Evolutionary conservation across 2,888 invertebrate species (phyloP).

Genomic region (Tetanocera ferruginea): DNA sequence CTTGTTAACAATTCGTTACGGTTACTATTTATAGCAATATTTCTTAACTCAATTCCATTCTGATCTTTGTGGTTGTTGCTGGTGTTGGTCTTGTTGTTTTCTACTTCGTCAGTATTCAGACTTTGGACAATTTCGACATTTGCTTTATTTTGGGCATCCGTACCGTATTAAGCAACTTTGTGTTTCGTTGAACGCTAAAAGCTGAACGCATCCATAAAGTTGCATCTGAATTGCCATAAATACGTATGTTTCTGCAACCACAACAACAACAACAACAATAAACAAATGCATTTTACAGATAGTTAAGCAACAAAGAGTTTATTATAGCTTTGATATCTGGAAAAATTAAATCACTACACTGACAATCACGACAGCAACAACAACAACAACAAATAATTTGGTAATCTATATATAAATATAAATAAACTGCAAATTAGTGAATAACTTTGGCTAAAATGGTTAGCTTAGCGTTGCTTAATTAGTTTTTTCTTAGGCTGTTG

Average conservation of each 20-base stretch:
- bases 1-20: not conserved
- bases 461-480: too few relatives aligned
- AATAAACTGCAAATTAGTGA: not conserved
- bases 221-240: conserved; percentile 11
- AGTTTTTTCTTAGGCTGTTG: too few relatives aligned
- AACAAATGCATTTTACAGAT: not conserved
- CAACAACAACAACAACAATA: not conserved
- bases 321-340: not conserved
- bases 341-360: not conserved
- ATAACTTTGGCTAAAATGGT: not conserved
- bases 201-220: conserved; percentile 8
- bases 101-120: not conserved
- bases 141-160: not conserved
- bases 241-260: not conserved
- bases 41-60: not conserved
- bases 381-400: not conserved
- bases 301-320: not conserved
- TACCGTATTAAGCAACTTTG: not conserved
- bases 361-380: conserved; percentile 1
- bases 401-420: not conserved
- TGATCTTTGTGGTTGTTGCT: not conserved
- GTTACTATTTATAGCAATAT: not conserved
- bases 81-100: not conserved
- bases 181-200: not conserved
- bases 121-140: not conserved